Evolutionary conservation across 2,113 vertebrate species (phyloP).

Genomic region (Rhinoptilus africanus): DNA sequence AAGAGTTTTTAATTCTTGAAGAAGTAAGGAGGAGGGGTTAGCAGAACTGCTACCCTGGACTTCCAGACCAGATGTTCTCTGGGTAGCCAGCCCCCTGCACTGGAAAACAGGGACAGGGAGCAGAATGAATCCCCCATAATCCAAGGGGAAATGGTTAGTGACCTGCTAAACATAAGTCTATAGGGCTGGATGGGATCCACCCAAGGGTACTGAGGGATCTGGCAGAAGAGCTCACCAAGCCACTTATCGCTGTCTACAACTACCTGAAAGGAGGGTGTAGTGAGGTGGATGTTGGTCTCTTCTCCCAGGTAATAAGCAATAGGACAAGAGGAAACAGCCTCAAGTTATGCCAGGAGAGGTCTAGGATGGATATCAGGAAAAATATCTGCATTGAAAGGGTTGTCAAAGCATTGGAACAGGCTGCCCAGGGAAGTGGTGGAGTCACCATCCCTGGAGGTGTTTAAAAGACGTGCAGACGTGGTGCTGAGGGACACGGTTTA

Average conservation of each 20-base stretch:
- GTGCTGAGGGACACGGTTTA: neutral
- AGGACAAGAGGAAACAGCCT: neutral
- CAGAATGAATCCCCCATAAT: neutral
- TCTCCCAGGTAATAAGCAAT: neutral
- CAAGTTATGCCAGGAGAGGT: neutral
- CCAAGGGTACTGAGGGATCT: neutral
- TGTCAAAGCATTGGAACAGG: neutral
- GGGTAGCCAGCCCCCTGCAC: too few relatives aligned
- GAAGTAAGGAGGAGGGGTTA: neutral
- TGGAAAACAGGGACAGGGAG: neutral
- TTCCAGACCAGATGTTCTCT: neutral
- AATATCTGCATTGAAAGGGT: neutral
- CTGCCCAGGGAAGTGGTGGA: neutral
- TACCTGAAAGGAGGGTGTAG: neutral
- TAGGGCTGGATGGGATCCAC: neutral
- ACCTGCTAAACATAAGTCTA: neutral
- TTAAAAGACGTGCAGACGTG: neutral
- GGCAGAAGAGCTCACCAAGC: neutral
- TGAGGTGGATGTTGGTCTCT: neutral
- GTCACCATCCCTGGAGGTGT: neutral
- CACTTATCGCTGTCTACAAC: neutral
- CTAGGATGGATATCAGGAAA: neutral
- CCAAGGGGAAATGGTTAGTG: neutral
- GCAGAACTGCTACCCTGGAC: neutral
- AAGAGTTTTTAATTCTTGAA: neutral